Conservation (phyloP, 2,888 invertebrate genomes). For the Limnephilus auricula region DNA sequence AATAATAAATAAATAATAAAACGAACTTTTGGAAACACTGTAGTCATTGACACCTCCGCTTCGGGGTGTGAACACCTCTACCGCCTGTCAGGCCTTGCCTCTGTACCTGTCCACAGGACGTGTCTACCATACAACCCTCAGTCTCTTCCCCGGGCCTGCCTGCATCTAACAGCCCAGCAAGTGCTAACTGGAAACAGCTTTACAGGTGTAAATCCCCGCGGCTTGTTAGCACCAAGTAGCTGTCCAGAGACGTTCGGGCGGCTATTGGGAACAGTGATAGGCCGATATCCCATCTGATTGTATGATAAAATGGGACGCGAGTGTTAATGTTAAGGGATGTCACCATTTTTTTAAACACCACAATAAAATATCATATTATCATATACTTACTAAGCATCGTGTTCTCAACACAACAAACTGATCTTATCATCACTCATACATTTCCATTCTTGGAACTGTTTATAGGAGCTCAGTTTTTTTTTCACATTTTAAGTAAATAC, state of each 20-base stretch:
- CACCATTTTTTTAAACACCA: not conserved
- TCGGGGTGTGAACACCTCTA: slow-evolving; percentile 21
- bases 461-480: no score
- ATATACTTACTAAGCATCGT: no score
- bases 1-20: no score
- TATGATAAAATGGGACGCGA: not conserved
- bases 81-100: slow-evolving; percentile 10
- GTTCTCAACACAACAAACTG: no score
- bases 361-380: not conserved
- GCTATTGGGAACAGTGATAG: not conserved
- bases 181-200: not conserved
- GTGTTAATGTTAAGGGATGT: not conserved
- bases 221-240: slow-evolving; percentile 48
- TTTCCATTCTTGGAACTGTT: no score
- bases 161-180: not conserved
- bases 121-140: not conserved
- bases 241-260: not conserved
- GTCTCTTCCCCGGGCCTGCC: not conserved
- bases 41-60: slow-evolving; percentile 1
- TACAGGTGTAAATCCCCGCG: slow-evolving; percentile 56
- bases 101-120: slow-evolving; percentile 32
- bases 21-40: not conserved
- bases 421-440: no score
- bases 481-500: no score
- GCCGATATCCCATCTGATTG: slow-evolving; percentile 21